Base-by-base conservation (phyloP, 2,113 vertebrate genomes). In the Bombycilla garrulus region DNA sequence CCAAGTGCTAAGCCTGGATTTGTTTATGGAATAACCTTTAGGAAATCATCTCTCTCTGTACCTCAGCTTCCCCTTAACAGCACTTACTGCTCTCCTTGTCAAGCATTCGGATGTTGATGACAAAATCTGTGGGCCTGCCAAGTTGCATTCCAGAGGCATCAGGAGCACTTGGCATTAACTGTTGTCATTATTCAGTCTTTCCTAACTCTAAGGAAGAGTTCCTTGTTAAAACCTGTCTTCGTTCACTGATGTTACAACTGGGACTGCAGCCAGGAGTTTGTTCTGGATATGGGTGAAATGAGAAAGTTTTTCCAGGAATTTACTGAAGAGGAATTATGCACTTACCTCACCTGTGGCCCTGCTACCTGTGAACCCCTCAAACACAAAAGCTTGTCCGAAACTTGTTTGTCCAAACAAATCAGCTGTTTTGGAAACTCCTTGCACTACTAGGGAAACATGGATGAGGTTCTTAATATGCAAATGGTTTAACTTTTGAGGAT, bases 201-300 rank as follows among this genome's bases (percentile, higher is more conserved):
- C 35, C 16, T 62, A 48, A 51, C 38, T 38, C 38, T 38, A 33
- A 53, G 33, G 31, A 81, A 33, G 22, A 11, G 11, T 8, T 84
- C 25, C 25, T 45, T 60, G 29, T 26, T 69, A 77, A 77, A 81
- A 67, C 9, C 4, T 14, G 1, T 58, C 53, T 44, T 72, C 25
- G 26, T 35, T 71, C 47, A 62, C 29, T 0, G 0, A 4, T 56
- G 50, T 60, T 53, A 53, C 2, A 9, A 2, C 20, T 84, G 82
- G 20, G 23, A 56, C 45, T n/a, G 40, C 13, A 61, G 45, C 6
- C 18, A 26, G 6, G 5, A 6, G 25, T 22, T 51, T 51, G 15
- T 78, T 72, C 60, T 47, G 35, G 64, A 24, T 64, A 22, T n/a
- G 24, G 15, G 40, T 15, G 13, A 54, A 90, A 58, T 0, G 1